Base-by-base conservation (phyloP, 2,888 invertebrate genomes). In the Leptopilina drosophilae region DNA sequence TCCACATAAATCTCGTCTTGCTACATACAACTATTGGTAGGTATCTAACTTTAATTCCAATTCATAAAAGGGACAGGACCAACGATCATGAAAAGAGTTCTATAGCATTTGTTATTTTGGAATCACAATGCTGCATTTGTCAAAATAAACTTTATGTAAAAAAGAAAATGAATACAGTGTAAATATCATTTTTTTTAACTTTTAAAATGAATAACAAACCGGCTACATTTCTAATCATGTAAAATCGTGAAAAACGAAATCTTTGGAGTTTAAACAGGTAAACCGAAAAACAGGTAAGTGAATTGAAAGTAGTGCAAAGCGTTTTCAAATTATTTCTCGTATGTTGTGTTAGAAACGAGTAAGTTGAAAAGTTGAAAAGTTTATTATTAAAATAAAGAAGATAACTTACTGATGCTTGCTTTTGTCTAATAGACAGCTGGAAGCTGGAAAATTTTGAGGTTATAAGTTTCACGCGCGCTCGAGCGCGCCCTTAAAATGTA, bases 381-480 rank as follows among this genome's bases (percentile, higher is more conserved):
- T 40, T 15, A 42, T 76, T 64, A 40, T 33, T 42, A 33, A n/a
- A 64, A 64, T 26, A 64, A 33, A 64, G 42, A 8, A 9, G 11
- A 64, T 40, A 64, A 49, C 64, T 64, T 33, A 76, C 53, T 33
- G 5, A 33, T 14, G 42, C 5, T 15, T 40, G 20, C 49, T 77
- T 77, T 20, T 53, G 40, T 12, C 11, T 33, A 83, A 86, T 87
- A 82, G 87, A 87, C 89, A 89, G 88, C 89, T 89, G 89, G 89
- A 87, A 88, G 67, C 53, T 65, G 49, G 78, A 82, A 80, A 83
- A 83, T 78, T 89, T 89, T 88, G 87, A 89, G 89, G 89, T 89
- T 89, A 89, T 89, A 87, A 78, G 78, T 78, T 79, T 76, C 64
- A 82, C 77, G 82, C 80, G 78, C 76, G 81, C 77, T 77, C 65